Base-by-base conservation (phyloP, 2,797 vertebrate species). In the Mormyrus proboscirostris region DNA sequence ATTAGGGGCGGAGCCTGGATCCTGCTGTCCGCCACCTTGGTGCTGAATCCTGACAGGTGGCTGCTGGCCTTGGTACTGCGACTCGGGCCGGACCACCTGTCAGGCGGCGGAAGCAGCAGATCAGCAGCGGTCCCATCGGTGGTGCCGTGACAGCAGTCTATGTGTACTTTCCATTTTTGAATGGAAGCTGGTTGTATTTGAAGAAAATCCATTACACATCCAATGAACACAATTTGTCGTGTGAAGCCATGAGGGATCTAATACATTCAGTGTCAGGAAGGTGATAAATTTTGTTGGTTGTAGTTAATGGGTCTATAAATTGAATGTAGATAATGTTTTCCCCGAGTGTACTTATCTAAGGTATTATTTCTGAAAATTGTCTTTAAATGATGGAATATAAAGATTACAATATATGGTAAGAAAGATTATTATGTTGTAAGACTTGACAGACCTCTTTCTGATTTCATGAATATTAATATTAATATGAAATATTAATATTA, bases 241-340 rank as follows among this genome's bases (percentile, higher is more conserved):
- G 93, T 92, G 93, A 93, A 94, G 94, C 94, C 94, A 95, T 94
- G 93, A 93, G 94, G 93, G 93, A 94, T 94, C 95, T 94, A 94
- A 95, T 94, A 93, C 93, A 91, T 93, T 90, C 91, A 92, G 93
- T 95, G 95, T 96, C 94, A 95, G 84, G 90, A 90, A 93, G 93
- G 94, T 96, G 95, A 96, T 96, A 94, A 95, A 96, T 96, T 95
- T 94, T 94, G 93, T 93, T 92, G 93, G 95, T 95, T 95, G 94
- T 95, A 95, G 93, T 95, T 95, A 95, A 96, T 96, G 95, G 95
- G 94, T 95, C 95, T 95, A 95, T 95, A 95, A 96, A 95, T 95
- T 95, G 95, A 95, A 95, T 94, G 92, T 92, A 95, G 94, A 96
- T 95, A 94, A 95, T 94, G 94, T 87, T 69, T 83, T 62, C 62